Base-by-base conservation (phyloP, 1,140 invertebrate genomes). In the Cotesia vestalis region DNA sequence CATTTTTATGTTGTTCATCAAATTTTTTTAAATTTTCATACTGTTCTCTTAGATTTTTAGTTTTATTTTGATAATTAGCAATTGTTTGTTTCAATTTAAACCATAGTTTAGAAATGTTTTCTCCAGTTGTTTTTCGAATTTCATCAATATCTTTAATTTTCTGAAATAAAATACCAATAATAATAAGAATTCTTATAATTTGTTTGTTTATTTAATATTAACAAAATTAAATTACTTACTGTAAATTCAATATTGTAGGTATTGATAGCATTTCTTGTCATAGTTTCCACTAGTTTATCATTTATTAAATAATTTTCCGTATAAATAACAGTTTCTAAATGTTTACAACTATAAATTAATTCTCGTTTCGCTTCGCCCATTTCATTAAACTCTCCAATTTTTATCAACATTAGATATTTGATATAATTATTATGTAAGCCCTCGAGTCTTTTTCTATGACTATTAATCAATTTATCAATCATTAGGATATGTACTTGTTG, bases 401-500 rank as follows among this genome's bases (percentile, higher is more conserved):
- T 52, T 27, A 83, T 75, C 36, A 68, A 40, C 4, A 73, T 53
- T 0, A 84, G 62, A 74, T 89, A 86, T 5, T 83, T 76, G 60
- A 87, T 84, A 78, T 91, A 92, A 73, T 85, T 86, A 2, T 85
- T 72, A 67, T 89, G 86, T 3, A 92, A 82, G 66, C 89, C 88
- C 72, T 88, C 83, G 1, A 91, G 82, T 61, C 86, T 84, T 34
- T 85, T 77, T 9, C 83, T 80, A 46, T 89, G 85, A 71, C 82
- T 79, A 93, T 92, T 88, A 66, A 94, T 89, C 76, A 93, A 90
- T 76, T 89, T 85, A 75, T 91, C 89, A 14, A 94, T 89, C 53
- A 88, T 90, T 70, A 90, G 89, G 46, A 92, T 91, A 77, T 94
- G 93, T 0, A 90, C 88, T 74, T 92, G 90, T 76, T 92, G 90